Evolutionary conservation across 2,113 vertebrate genomes (phyloP).

Genomic region (Ascaphus truei): DNA sequence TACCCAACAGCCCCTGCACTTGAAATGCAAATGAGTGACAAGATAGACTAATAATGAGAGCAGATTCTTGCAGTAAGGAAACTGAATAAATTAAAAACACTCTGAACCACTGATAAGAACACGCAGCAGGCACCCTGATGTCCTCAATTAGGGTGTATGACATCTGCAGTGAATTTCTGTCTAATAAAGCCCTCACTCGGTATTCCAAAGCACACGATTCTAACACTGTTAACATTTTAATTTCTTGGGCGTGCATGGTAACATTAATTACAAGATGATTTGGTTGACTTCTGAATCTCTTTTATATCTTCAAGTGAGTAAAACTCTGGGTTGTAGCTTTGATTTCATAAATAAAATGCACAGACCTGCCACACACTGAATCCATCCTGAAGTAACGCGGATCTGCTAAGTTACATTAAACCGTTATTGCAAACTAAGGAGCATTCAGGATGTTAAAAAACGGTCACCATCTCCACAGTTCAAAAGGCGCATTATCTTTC

Average conservation of each 20-base stretch:
- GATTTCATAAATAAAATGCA: constrained; percentile 97
- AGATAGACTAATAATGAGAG: constrained; percentile 98
- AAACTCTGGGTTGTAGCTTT: constrained; percentile 87
- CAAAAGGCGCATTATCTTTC: constrained; percentile 37
- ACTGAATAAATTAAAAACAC: constrained; percentile 93
- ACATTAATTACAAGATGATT: constrained; percentile 99
- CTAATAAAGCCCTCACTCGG: constrained; percentile 99
- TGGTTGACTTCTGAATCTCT: constrained; percentile 93
- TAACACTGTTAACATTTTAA: constrained; percentile 99
- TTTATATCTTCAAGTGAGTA: constrained; percentile 92
- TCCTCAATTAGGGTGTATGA: constrained; percentile 99
- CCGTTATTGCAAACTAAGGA: constrained; percentile 72
- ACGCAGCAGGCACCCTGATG: constrained; percentile 96
- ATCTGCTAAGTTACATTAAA: constrained; percentile 81
- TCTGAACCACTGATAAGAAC: constrained; percentile 90
- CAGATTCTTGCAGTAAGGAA: constrained; percentile 91
- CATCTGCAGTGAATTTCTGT: constrained; percentile 89
- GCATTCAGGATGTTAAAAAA: constrained; percentile 76
- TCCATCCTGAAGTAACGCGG: constrained; percentile 68
- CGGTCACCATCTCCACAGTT: constrained; percentile 52
- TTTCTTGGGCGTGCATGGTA: constrained; percentile 93
- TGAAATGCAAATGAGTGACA: constrained; percentile 98
- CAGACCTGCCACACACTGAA: constrained; percentile 82
- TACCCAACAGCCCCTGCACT: constrained; percentile 85
- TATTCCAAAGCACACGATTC: constrained; percentile 97